These are phyloP conservation scores for Synanthedon formicaeformis DNA, from an alignment of 2,888 invertebrate genomes.

Conservation along the genomic window DNA sequence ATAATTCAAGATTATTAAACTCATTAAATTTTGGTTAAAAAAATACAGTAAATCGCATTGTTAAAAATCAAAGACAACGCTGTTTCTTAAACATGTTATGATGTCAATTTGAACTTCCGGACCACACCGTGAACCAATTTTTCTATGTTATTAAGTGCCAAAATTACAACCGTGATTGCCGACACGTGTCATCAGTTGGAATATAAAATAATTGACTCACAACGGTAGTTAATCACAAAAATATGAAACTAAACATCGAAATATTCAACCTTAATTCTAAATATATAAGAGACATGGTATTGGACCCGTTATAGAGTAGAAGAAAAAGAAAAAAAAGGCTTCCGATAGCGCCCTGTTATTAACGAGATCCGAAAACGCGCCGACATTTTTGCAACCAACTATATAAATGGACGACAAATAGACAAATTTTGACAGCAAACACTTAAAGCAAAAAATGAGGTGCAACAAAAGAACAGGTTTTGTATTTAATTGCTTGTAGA, in stretches of 20 bases:
- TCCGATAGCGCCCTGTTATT: conserved; percentile 64
- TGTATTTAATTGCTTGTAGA: conserved; percentile 27
- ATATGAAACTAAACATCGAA: too few relatives aligned
- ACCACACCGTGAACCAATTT: conserved; percentile 39
- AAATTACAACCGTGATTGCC: conserved; percentile 14
- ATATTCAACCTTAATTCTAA: not conserved
- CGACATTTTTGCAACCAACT: conserved; percentile 39
- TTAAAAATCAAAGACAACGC: conserved; percentile 37
- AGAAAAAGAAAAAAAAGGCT: conserved; percentile 47
- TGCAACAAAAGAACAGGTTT: conserved; percentile 31
- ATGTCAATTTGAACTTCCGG: conserved; percentile 59
- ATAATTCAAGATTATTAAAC: too few relatives aligned
- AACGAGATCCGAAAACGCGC: conserved; percentile 59
- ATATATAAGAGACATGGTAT: too few relatives aligned
- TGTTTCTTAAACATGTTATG: conserved; percentile 34
- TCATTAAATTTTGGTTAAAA: too few relatives aligned
- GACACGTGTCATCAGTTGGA: conserved; percentile 37
- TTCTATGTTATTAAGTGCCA: conserved; percentile 40
- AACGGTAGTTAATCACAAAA: too few relatives aligned
- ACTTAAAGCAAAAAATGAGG: conserved; percentile 36
- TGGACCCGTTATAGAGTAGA: not conserved
- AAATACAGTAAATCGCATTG: too few relatives aligned
- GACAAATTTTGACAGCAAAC: conserved; percentile 62
- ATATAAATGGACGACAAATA: conserved; percentile 55
- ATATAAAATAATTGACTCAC: too few relatives aligned